Evolutionary conservation across 1,140 invertebrate species (phyloP).

Genomic region (Trachelipus rathkii): DNA sequence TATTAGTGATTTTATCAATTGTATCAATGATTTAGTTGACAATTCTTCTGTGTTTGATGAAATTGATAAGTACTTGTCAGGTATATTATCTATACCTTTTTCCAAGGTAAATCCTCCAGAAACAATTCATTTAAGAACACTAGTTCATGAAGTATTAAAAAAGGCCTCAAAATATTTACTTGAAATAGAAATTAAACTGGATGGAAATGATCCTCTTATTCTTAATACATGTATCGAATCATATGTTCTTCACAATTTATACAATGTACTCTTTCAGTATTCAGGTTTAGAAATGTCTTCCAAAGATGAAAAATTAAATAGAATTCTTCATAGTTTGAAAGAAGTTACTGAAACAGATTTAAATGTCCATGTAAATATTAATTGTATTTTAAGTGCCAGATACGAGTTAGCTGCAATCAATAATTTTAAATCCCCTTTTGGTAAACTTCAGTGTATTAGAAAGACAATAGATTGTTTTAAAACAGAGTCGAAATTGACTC

Average conservation of each 20-base stretch:
- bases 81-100: neutral
- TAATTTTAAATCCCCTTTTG: conserved; percentile 6
- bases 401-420: neutral
- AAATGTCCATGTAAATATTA: neutral
- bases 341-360: neutral
- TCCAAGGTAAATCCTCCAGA: neutral
- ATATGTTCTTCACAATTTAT: neutral
- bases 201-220: neutral
- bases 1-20: neutral
- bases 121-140: neutral
- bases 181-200: neutral
- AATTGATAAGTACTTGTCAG: neutral
- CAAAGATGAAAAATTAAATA: neutral
- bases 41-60: neutral
- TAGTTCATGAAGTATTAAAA: neutral
- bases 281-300: neutral
- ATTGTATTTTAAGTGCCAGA: neutral
- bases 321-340: neutral
- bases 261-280: neutral
- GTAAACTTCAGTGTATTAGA: neutral
- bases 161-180: neutral
- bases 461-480: neutral
- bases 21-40: neutral
- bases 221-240: neutral
- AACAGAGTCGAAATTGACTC: neutral